Base-by-base conservation (phyloP, 2,113 vertebrate genomes). In the Procavia capensis region DNA sequence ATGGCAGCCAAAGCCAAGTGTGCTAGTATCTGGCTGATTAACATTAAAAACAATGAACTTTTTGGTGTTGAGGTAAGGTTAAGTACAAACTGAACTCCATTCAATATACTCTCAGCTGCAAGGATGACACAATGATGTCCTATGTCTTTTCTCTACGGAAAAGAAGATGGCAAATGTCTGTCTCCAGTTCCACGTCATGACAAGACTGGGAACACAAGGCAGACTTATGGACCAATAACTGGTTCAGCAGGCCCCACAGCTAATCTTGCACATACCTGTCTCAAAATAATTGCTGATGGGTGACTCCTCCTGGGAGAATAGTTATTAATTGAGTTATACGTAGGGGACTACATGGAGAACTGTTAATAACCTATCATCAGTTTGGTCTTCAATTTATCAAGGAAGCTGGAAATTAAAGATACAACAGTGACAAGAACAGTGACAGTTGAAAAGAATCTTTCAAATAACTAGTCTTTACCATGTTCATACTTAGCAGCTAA, bases 41-140 rank as follows among this genome's bases (percentile, higher is more conserved):
- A 84, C n/a, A n/a, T n/a, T n/a, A n/a, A 85, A 90, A 85, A 85
- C 39, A 90, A 79, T 31, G 43, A 83, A 31, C 22, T 64, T 94
- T 92, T 43, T 88, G 25, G 57, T 66, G 25, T 39, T 64, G 17
- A 41, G 61, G 36, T 70, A 63, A 19, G 24, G 66, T 68, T 87
- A 29, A 83, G 50, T 85, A 79, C 54, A 57, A 88, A 64, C 5
- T 88, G 25, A 13, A 74, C 34, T 66, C 50, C 50, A 59, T 85
- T 14, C 25, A 79, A 14, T 47, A 75, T 36, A 76, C 36, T 66
- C 34, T 41, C 34, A 66, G 5, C 25, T 27, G 9, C 22, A 89
- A 92, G 24, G 36, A 50, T 19, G 70, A 34, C 16, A 17, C 9
- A 50, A 54, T 84, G 25, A 45, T 66, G 64, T 66, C 17, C 31